Evolutionary conservation across 2,797 vertebrate species (phyloP).

Genomic region (Spinus olivaceus): DNA sequence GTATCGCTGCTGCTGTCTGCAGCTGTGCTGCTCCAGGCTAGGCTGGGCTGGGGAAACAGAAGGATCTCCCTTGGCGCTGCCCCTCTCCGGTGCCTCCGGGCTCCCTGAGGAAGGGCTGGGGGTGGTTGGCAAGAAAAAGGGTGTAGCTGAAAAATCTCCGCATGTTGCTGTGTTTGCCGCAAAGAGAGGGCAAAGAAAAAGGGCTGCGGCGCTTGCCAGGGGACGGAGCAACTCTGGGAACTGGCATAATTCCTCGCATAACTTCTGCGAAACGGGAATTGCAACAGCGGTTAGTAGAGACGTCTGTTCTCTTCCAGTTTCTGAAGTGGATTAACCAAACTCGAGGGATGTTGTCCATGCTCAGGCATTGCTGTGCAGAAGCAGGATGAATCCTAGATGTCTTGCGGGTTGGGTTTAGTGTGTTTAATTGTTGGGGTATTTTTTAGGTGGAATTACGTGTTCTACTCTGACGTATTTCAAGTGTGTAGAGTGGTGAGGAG

Average conservation of each 20-base stretch:
- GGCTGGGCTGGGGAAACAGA: background rate
- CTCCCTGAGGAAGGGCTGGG: background rate
- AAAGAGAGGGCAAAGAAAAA: background rate
- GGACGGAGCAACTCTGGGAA: background rate
- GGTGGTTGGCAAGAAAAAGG: background rate
- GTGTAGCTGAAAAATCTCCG: background rate
- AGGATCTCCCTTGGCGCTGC: background rate
- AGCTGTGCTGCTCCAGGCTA: background rate
- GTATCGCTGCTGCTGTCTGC: background rate
- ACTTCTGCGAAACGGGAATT: constrained; percentile 1
- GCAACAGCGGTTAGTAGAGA: background rate
- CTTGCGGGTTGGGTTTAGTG: background rate
- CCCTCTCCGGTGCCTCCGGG: background rate
- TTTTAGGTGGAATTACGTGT: background rate
- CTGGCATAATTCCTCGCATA: constrained; percentile 30
- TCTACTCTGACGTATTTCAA: background rate
- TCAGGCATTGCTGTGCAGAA: background rate
- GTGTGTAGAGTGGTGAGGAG: background rate
- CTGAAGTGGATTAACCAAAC: background rate
- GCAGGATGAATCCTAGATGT: background rate
- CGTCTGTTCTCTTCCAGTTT: background rate
- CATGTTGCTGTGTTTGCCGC: constrained; percentile 3
- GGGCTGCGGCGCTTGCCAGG: background rate
- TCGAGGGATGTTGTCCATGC: background rate
- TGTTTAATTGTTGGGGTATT: background rate